Evolutionary conservation across 64 coral and sea anemone genomes (phyloP).

Genomic region (Hydrozoanthus tunicans): DNA sequence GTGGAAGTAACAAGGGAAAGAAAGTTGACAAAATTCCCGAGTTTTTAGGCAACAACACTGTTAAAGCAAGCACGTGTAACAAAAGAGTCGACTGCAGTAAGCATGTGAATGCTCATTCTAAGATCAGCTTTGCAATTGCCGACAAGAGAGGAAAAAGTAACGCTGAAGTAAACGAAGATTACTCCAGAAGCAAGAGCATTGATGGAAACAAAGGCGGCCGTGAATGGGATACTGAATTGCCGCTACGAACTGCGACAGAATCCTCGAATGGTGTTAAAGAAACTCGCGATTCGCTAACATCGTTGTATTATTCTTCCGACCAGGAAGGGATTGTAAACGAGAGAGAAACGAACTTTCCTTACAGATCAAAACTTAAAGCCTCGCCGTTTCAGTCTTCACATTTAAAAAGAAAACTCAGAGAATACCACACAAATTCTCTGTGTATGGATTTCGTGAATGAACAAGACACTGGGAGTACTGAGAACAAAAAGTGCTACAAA

Average conservation of each 20-base stretch:
- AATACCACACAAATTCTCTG: slow-evolving; percentile 13
- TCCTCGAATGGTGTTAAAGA: not conserved
- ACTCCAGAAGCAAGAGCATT: not conserved
- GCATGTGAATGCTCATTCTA: not conserved
- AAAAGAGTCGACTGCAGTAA: not conserved
- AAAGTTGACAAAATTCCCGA: not conserved
- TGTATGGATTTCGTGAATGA: not conserved
- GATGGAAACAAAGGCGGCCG: not conserved
- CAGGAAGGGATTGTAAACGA: not conserved
- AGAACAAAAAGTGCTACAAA: not conserved
- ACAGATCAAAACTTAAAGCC: not conserved
- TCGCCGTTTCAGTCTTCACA: slow-evolving; percentile 33
- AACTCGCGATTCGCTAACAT: not conserved
- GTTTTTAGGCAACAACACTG: not conserved
- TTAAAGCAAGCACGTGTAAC: not conserved
- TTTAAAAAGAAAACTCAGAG: not conserved
- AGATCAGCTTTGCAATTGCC: not conserved
- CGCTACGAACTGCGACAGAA: not conserved
- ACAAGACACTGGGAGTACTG: not conserved
- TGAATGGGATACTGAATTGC: not conserved
- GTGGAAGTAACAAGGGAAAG: not conserved
- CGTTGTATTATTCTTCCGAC: not conserved
- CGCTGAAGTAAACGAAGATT: not conserved
- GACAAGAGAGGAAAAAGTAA: not conserved
- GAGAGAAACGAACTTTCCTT: not conserved